Conservation (phyloP, 2,113 vertebrate species). For the Condylura cristata region DNA sequence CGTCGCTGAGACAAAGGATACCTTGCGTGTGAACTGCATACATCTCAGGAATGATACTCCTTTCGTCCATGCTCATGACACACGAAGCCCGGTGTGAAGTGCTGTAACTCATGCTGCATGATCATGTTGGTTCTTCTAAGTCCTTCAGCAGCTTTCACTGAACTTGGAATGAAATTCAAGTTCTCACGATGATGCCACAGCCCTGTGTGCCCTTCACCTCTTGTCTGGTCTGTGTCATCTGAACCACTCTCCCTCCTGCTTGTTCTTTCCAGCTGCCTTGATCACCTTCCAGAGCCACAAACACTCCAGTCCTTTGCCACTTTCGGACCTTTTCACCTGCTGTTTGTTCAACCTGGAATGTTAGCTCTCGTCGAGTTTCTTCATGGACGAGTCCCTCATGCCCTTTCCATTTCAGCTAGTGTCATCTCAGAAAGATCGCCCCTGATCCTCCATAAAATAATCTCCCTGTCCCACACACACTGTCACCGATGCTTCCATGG, state of each 20-base stretch:
- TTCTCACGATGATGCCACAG: accelerated
- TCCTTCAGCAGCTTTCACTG: not conserved
- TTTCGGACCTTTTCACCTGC: not conserved
- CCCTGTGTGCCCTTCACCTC: too few relatives aligned
- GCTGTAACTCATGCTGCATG: not conserved
- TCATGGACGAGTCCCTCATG: not conserved
- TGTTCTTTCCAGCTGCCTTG: not conserved
- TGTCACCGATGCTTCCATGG: not conserved
- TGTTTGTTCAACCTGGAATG: not conserved
- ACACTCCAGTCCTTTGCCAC: not conserved
- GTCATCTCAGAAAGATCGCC: not conserved
- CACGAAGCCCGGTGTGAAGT: not conserved
- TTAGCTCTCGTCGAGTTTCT: not conserved
- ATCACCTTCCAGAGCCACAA: not conserved
- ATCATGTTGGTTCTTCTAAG: not conserved
- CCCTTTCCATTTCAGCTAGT: not conserved
- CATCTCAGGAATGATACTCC: not conserved
- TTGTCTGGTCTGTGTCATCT: not conserved
- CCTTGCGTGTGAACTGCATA: not conserved
- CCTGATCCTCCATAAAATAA: not conserved
- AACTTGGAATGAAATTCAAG: not conserved
- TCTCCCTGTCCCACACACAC: too few relatives aligned
- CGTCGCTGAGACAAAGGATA: not conserved
- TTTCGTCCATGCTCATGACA: not conserved
- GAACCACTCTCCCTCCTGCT: not conserved